Evolutionary conservation across 2,113 vertebrate genomes (phyloP), one percentile per base, ranked within the genome.

Genomic region (Chloropsis cyanopogon): DNA sequence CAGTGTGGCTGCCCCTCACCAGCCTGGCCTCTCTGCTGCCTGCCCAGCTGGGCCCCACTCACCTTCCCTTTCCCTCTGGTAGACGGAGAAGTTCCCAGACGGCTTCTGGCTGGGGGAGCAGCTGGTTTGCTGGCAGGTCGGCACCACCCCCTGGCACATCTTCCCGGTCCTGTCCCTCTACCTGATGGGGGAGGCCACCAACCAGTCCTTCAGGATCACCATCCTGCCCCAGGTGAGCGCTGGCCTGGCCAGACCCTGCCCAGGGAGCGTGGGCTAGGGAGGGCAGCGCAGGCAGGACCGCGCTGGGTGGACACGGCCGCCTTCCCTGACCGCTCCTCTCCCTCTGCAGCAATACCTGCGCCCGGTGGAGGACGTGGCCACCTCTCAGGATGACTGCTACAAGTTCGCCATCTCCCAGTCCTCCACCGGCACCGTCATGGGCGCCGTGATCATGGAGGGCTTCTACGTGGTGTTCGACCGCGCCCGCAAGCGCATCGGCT

Each of bases 381-480:
- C 99, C 0, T 98, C 98, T 56, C 99, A 99, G 97, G 99, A 99
- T 2, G 99, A 99, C 97, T 99, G 99, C 97, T 99, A 99, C 95
- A 99, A 99, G 96, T 99, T 99, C 1, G 99, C 99, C 21, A 98
- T 99, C 96, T 99, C 99, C 26, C 99, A 99, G 97, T 99, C 99
- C 12, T 99, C 98, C 97, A 99, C 99, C 0, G 99, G 99, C 24
- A 99, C 99, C 0, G 99, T 99, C 63, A 99, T 99, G 99, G 99
- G 99, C 0, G 99, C 99, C 0, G 99, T 99, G 17, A 99, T 99
- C 98, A 99, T 99, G 99, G 99, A 99, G 95, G 99, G 99, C 24
- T 99, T 99, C 97, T 99, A 99, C 0, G 99, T 99, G 21, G 98
- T 99, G 75, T 99, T 99, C 3, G 99, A 99, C 94, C 98, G 99